These are phyloP conservation scores for Chrysogorgia sp. DNA, from an alignment of 92 coral and sea anemone genomes.

Conservation along the genomic window DNA sequence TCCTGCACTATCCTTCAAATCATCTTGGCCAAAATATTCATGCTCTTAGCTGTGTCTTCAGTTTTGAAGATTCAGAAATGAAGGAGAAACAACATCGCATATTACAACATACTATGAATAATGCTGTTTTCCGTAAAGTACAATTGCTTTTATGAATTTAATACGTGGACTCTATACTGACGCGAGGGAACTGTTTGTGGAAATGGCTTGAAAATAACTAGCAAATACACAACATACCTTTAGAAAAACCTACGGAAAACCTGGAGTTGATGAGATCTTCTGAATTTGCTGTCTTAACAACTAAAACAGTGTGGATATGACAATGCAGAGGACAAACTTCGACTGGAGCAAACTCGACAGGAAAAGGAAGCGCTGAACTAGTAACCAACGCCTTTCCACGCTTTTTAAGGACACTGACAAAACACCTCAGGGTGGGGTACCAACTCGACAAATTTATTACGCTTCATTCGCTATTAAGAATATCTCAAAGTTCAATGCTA, in stretches of 20 bases:
- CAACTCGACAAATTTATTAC: background rate
- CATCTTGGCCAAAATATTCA: too few species aligned
- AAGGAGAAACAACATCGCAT: too few species aligned
- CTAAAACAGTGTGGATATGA: constrained; percentile 13
- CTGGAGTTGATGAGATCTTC: background rate
- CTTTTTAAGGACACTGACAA: constrained; percentile 21
- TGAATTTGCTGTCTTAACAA: background rate
- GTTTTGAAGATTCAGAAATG: too few species aligned
- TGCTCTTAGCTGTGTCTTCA: too few species aligned
- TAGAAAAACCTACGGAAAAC: background rate
- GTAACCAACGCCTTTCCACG: constrained; percentile 45
- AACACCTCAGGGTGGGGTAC: constrained; percentile 29
- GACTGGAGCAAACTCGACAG: constrained; percentile 8
- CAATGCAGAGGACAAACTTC: background rate
- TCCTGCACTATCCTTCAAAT: background rate
- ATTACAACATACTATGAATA: too few species aligned
- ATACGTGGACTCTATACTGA: constrained; percentile 6
- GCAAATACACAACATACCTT: constrained; percentile 22
- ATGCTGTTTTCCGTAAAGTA: too few species aligned
- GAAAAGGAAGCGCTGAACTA: constrained; percentile 37
- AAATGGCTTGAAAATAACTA: background rate
- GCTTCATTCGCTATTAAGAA: background rate
- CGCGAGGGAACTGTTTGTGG: background rate
- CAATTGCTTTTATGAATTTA: too few species aligned
- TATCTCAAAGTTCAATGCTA: background rate